Evolutionary conservation across 2,888 invertebrate genomes (phyloP), one percentile per base, ranked within the genome.

Genomic region (Lamproptera curius): DNA sequence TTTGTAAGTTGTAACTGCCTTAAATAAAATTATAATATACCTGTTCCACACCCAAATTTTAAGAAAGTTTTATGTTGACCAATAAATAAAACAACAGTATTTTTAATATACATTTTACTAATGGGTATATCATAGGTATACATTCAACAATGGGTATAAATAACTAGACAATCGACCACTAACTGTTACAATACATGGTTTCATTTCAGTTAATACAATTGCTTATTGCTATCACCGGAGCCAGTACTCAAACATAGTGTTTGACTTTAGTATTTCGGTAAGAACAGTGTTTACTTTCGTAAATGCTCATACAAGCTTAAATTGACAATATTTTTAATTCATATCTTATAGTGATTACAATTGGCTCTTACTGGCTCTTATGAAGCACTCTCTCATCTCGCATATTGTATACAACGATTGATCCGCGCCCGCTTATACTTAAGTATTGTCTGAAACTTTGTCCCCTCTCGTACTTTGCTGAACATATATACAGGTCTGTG

Each of bases 121-220:
- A 82, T 81, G 76, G 76, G 76, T 84, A 84, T 76, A 82, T 69
- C 73, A 73, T 68, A 72, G 73, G 79, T 82, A 84, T 74, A 80
- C 82, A 76, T 69, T 85, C 83, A 85, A 86, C 85, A 84, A 73
- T 82, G 80, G 68, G 76, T 76, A 81, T 76, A 82, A 76, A 74
- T 82, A 79, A 75, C 75, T 76, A 78, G 74, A 60, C 66, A 56
- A 26, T 67, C 63, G 70, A 73, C 73, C 63, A 64, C 73, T 76
- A 76, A 58, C 61, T 70, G 69, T 54, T 58, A 62, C 51, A 59
- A 56, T 53, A 49, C 51, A 53, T 57, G 57, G 61, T 58, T 63
- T 63, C 49, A 56, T 45, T 51, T 55, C 43, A 44, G 43, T 36
- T 52, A 33, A 53, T 52, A 53, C 55, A 51, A 54, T 42, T 49